Conservation (phyloP, 2,113 vertebrate species). For the Gambusia holbrooki region DNA sequence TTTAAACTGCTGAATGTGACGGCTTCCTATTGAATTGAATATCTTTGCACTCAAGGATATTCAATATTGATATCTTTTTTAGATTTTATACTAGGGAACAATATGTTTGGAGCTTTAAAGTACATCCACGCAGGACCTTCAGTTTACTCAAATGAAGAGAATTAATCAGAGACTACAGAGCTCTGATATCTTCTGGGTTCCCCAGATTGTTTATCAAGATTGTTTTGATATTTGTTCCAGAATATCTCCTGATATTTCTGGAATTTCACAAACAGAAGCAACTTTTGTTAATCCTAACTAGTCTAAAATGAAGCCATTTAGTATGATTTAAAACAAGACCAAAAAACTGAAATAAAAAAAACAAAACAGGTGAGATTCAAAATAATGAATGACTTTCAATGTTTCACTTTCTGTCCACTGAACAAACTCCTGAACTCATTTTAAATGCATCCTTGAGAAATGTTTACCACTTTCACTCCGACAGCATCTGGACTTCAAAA, state of each 20-base stretch:
- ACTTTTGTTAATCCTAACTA: no score
- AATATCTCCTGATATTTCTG: neutral
- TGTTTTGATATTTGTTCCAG: no score
- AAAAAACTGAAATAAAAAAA: neutral
- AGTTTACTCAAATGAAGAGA: neutral
- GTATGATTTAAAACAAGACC: neutral
- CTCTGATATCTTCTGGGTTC: neutral
- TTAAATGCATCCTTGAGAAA: neutral
- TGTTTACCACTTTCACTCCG: neutral
- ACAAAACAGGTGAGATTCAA: neutral
- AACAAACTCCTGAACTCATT: neutral
- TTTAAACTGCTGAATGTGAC: neutral
- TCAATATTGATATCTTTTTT: neutral
- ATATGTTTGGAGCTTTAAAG: neutral
- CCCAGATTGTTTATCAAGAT: no score
- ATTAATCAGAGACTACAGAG: neutral
- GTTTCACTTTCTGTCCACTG: neutral
- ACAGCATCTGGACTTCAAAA: neutral
- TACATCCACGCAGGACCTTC: neutral
- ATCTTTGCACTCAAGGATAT: neutral
- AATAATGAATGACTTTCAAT: neutral
- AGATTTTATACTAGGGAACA: neutral
- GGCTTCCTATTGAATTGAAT: no score
- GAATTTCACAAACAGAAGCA: neutral
- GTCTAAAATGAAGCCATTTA: neutral